These are phyloP conservation scores for Plemyria rubiginata DNA, from an alignment of 2,888 invertebrate species.

Conservation along the genomic window DNA sequence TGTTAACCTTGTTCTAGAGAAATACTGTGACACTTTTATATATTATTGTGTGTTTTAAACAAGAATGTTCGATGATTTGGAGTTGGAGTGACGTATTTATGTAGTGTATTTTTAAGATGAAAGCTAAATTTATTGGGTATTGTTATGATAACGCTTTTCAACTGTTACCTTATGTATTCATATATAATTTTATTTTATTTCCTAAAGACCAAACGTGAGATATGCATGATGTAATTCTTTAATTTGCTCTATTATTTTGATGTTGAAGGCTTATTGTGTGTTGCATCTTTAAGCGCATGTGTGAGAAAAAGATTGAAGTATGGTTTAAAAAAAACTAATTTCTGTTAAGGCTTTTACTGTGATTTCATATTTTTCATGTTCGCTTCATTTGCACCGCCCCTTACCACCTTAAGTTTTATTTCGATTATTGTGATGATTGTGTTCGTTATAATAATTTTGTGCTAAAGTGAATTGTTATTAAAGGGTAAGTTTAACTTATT, in stretches of 20 bases:
- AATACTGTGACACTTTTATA: slow-evolving; percentile 14
- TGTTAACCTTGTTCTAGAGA: slow-evolving; percentile 12
- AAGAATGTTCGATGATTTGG: slow-evolving; percentile 52
- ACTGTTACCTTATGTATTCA: slow-evolving; percentile 46
- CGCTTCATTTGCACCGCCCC: slow-evolving; percentile 79
- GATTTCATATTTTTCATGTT: slow-evolving; percentile 82
- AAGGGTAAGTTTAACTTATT: slow-evolving; percentile 36
- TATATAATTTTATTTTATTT: slow-evolving; percentile 64
- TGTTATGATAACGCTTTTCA: slow-evolving; percentile 60
- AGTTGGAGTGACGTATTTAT: slow-evolving; percentile 74
- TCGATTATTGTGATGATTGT: slow-evolving; percentile 18
- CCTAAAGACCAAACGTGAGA: slow-evolving; percentile 85
- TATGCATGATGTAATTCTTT: slow-evolving; percentile 73
- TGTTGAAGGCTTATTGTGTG: slow-evolving; percentile 68
- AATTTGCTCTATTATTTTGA: slow-evolving; percentile 69
- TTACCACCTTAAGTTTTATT: slow-evolving; percentile 50
- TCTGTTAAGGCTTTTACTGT: slow-evolving; percentile 76
- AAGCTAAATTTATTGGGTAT: slow-evolving; percentile 85
- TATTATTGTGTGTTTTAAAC: slow-evolving; percentile 44
- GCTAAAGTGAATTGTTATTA: slow-evolving; percentile 20
- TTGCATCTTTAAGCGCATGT: slow-evolving; percentile 79
- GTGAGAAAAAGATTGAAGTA: slow-evolving; percentile 74
- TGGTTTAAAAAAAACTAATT: slow-evolving; percentile 55
- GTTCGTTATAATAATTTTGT: slow-evolving; percentile 20
- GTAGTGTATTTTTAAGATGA: slow-evolving; percentile 69